Base-by-base conservation (phyloP, 1,140 invertebrate species). In the Colletes latitarsis region DNA sequence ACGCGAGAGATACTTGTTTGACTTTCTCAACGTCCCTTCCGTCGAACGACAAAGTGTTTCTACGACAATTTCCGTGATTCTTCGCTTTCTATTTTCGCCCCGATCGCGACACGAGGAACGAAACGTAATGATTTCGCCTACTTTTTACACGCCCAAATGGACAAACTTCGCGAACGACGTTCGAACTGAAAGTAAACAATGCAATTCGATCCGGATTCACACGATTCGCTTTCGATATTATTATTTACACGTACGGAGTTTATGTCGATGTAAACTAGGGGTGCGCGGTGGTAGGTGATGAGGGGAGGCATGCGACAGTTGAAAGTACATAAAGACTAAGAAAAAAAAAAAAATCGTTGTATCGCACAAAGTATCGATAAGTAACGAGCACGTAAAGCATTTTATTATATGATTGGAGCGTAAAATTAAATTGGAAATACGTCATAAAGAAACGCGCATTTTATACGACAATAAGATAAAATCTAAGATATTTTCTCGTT, bases 391-490 rank as follows among this genome's bases (percentile, higher is more conserved):
- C 73, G 21, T 63, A 39, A 79, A 70, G 58, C 75, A 73, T 80
- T 85, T 73, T 79, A 79, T 79, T 79, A 73, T 73, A 79, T 73
- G 77, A 79, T 73, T 72, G 69, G 77, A 43, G 41, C 30, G 52
- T 79, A 73, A 72, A 73, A 79, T 79, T 79, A 43, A 73, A 71
- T 73, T 66, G 77, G 41, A 64, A n/a, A 52, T 41, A 52, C n/a
- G 41, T 79, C 60, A 64, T 52, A 64, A 55, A 19, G 53, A 43
- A 30, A 73, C 58, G 62, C 62, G 77, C 70, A 79, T 79, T 79
- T 79, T 79, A 64, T 79, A 79, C 77, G 77, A 79, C 77, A 79
- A 79, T 79, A 79, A 79, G 69, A 73, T 79, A 79, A 63, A 63
- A 79, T 73, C 63, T 73, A 79, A 79, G 77, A 71, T 64, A 72